These are phyloP conservation scores for Lindbergichthys nudifrons DNA, from an alignment of 2,797 vertebrate species.

Conservation along the genomic window DNA sequence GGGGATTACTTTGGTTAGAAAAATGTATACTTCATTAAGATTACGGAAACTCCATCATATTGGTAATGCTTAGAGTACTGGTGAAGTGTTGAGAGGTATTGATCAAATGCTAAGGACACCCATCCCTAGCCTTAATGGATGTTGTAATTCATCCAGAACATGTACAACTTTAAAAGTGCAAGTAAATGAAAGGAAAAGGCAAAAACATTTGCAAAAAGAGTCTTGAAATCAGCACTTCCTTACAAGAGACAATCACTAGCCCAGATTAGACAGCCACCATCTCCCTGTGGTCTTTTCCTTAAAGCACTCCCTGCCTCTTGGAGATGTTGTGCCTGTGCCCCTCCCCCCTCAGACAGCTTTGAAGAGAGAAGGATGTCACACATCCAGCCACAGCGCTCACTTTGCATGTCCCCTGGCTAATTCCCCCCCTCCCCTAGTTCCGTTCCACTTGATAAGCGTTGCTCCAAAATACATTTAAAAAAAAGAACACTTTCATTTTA, in stretches of 20 bases:
- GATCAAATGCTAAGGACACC: background rate
- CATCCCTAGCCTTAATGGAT: background rate
- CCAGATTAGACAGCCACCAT: constrained; percentile 19
- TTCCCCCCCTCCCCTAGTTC: constrained; percentile 69
- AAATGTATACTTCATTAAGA: too few species aligned
- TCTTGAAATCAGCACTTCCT: background rate
- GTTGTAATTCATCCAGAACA: background rate
- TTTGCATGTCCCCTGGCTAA: constrained; percentile 74
- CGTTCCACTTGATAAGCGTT: constrained; percentile 77
- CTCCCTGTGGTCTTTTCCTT: constrained; percentile 41
- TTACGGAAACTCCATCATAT: too few species aligned
- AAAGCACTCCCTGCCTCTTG: constrained; percentile 40
- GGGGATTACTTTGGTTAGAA: too few species aligned
- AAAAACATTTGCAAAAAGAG: constrained; percentile 2
- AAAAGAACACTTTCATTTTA: constrained; percentile 74
- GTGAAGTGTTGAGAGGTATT: too few species aligned
- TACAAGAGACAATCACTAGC: background rate
- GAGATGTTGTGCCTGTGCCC: constrained; percentile 45
- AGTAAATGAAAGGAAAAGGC: background rate
- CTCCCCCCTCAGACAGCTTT: constrained; percentile 41
- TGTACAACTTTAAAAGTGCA: background rate
- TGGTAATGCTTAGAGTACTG: too few species aligned
- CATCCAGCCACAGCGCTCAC: constrained; percentile 50
- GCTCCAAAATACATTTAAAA: constrained; percentile 72
- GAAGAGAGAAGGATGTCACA: constrained; percentile 65